Evolutionary conservation across 1,140 invertebrate genomes (phyloP).

Genomic region (Zaprionus davidi): DNA sequence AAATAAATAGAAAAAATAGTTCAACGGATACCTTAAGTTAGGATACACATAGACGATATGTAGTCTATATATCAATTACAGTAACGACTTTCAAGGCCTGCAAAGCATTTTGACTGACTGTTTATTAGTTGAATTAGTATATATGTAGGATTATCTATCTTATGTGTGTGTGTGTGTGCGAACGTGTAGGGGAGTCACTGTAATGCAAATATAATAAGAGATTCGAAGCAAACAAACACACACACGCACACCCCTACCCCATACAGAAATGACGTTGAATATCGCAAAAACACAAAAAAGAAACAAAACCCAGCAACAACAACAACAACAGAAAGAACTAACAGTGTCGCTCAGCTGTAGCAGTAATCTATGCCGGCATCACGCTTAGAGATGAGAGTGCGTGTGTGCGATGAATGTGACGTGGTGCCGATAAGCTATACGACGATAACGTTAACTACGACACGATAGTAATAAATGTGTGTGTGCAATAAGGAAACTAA

Average conservation of each 20-base stretch:
- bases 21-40: no score
- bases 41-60: neutral
- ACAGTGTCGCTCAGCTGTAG: conserved; percentile 18
- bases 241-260: neutral
- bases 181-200: conserved; percentile 2
- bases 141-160: neutral
- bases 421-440: neutral
- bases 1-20: no score
- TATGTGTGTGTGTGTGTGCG: neutral
- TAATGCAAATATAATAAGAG: conserved; percentile 21
- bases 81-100: neutral
- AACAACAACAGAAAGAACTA: neutral
- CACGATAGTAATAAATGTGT: neutral
- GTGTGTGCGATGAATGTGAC: conserved; percentile 3
- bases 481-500: neutral
- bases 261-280: conserved; percentile 27
- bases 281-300: conserved; percentile 14
- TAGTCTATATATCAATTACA: neutral
- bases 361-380: conserved; percentile 40
- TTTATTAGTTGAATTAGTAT: neutral
- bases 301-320: neutral
- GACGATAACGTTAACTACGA: neutral
- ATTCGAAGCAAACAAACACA: neutral
- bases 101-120: neutral
- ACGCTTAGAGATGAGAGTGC: conserved; percentile 27